Evolutionary conservation across 92 coral and sea anemone genomes (phyloP).

Genomic region (Parazoanthus darwini): DNA sequence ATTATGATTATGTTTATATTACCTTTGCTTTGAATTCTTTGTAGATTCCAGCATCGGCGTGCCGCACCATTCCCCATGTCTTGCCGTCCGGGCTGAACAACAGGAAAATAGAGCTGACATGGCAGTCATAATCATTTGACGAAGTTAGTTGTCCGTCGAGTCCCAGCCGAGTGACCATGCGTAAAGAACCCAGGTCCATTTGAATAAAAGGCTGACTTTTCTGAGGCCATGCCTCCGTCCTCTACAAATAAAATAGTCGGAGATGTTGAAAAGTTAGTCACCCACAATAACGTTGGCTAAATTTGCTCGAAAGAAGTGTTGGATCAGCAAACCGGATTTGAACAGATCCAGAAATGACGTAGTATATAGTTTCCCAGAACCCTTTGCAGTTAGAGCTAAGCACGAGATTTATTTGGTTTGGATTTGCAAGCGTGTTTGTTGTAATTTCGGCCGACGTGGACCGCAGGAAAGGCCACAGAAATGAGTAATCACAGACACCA

Average conservation of each 20-base stretch:
- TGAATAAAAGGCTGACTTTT: slow-evolving; percentile 18
- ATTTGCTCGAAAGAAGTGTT: too few relatives aligned
- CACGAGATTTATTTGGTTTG: too few relatives aligned
- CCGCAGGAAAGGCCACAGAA: too few relatives aligned
- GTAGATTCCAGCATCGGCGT: slow-evolving; percentile 30
- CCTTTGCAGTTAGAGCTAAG: too few relatives aligned
- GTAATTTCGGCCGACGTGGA: too few relatives aligned
- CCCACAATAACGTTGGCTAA: not conserved
- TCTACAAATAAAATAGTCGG: not conserved
- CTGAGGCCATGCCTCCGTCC: slow-evolving; percentile 8
- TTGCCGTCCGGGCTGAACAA: slow-evolving; percentile 19
- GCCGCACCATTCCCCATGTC: slow-evolving; percentile 34
- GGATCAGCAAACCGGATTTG: too few relatives aligned
- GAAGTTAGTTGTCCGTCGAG: not conserved
- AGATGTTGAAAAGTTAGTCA: not conserved
- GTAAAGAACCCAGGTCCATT: slow-evolving; percentile 37
- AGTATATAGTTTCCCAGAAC: too few relatives aligned
- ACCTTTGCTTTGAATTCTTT: slow-evolving; percentile 35
- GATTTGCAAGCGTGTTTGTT: too few relatives aligned
- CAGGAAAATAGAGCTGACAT: not conserved
- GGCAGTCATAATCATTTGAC: not conserved
- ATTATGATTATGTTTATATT: not conserved
- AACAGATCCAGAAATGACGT: too few relatives aligned
- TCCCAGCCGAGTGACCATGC: slow-evolving; percentile 26
- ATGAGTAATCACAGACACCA: too few relatives aligned